Percentiles rank a stretch among this genome's conserved stretches.
phyloP scores from a whole-genome alignment of 2,113 vertebrate species.

The Heptranchias perlo region DNA sequence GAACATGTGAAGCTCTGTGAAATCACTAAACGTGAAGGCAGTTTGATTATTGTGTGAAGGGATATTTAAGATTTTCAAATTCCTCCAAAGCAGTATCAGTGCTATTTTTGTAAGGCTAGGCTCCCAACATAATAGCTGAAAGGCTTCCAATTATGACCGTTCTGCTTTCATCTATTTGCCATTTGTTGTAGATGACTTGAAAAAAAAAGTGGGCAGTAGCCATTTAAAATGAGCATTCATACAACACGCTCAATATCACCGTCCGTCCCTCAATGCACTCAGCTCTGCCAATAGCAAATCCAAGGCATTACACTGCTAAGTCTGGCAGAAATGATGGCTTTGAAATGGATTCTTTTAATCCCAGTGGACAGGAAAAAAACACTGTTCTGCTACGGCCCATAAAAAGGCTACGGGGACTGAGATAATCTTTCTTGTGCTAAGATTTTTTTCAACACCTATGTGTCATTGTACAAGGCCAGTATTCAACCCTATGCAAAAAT shows the following conservation, averaged over 20 bases:
- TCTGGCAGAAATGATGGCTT: constrained; percentile 16
- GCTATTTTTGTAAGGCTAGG: not conserved
- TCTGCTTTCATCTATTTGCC: not conserved
- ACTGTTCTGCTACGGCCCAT: not conserved
- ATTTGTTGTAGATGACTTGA: not conserved
- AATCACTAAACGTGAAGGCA: not conserved
- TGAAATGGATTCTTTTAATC: constrained; percentile 20
- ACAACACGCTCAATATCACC: not conserved
- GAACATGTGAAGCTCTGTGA: not conserved
- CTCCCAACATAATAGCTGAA: not conserved
- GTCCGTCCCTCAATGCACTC: not conserved
- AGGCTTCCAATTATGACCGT: not conserved
- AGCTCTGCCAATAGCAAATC: not conserved
- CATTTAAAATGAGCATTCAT: not conserved
- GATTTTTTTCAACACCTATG: not conserved
- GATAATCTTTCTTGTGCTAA: not conserved
- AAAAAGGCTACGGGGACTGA: not conserved
- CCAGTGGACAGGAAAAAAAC: not conserved
- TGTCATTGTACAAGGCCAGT: not conserved
- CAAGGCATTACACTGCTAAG: not conserved
- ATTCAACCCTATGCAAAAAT: not conserved
- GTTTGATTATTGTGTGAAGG: not conserved
- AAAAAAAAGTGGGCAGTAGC: not conserved
- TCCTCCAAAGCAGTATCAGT: not conserved
- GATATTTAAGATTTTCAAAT: not conserved